A percentile compares a stretch with the other conserved stretches of the same genome.
phyloP scores from a whole-genome alignment of 1,140 invertebrate genomes.

The Aethina tumida region DNA sequence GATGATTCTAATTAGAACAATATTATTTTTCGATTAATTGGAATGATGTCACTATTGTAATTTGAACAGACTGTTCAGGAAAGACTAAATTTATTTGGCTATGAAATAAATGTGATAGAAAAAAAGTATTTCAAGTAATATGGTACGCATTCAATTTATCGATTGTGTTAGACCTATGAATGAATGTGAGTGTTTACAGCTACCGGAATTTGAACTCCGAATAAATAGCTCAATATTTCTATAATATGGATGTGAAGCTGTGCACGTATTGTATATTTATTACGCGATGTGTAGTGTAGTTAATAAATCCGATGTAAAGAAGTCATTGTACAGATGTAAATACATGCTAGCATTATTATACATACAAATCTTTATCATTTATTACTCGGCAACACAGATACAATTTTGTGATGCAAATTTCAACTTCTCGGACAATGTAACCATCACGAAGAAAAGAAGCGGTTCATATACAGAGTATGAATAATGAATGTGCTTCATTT shows the following conservation, averaged over 20 bases:
- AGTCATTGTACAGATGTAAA: conserved; percentile 25
- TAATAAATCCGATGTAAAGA: conserved; percentile 24
- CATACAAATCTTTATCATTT: conserved; percentile 25
- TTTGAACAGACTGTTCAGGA: too few species aligned
- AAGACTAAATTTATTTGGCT: too few species aligned
- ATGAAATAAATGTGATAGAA: too few species aligned
- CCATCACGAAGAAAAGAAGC: conserved; percentile 18
- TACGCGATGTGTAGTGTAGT: conserved; percentile 10
- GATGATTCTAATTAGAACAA: too few species aligned
- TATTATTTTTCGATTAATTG: too few species aligned
- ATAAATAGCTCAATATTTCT: conserved; percentile 12
- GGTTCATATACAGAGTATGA: conserved; percentile 13
- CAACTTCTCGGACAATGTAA: conserved; percentile 15
- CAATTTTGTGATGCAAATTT: conserved; percentile 21
- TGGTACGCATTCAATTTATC: too few species aligned
- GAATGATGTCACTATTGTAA: too few species aligned
- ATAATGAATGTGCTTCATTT: conserved; percentile 19
- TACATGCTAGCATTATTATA: conserved; percentile 20
- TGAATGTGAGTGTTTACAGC: too few species aligned
- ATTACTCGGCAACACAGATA: conserved; percentile 10
- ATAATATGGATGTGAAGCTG: conserved; percentile 7
- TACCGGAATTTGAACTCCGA: too few species aligned
- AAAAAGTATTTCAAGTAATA: too few species aligned
- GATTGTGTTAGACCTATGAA: too few species aligned
- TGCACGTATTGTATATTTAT: conserved; percentile 12